Evolutionary conservation across 2,888 invertebrate species (phyloP).

Genomic region (Eupithecia tripunctaria): DNA sequence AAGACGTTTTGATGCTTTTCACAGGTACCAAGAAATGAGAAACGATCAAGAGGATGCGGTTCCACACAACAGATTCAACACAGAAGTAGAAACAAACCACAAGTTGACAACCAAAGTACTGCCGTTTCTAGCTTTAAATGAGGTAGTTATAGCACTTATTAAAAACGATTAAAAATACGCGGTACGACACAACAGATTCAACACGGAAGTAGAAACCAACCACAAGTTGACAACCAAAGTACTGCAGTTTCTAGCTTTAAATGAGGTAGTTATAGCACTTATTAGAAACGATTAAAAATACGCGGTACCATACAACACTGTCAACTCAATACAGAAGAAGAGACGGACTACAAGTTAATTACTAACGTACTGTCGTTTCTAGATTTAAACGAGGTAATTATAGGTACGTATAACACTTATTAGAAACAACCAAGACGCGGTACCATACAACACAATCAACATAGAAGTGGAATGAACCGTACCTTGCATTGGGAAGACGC

Average conservation of each 20-base stretch:
- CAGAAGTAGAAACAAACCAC: constrained; percentile 42
- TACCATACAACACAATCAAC: constrained; percentile 19
- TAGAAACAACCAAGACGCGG: constrained; percentile 45
- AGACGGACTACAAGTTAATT: constrained; percentile 54
- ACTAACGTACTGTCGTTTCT: constrained; percentile 91
- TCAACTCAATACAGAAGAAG: constrained; percentile 25
- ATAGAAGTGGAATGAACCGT: constrained; percentile 42
- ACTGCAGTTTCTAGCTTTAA: constrained; percentile 96
- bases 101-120: constrained; percentile 84
- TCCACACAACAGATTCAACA: constrained; percentile 14
- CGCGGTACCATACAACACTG: constrained; percentile 26
- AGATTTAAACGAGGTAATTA: constrained; percentile 88
- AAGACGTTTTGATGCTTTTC: too few species aligned
- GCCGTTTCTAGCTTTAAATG: constrained; percentile 97
- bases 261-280: constrained; percentile 88
- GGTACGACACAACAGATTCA: constrained; percentile 20
- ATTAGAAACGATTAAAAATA: constrained; percentile 43
- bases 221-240: constrained; percentile 77
- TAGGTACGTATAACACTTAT: constrained; percentile 41
- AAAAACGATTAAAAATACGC: constrained; percentile 59
- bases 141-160: constrained; percentile 81
- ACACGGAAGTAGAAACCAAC: constrained; percentile 38
- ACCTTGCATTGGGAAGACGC: too few species aligned
- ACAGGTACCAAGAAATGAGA: constrained; percentile 74
- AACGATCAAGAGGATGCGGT: constrained; percentile 59